These are phyloP conservation scores for Matsumyia berberina DNA, from an alignment of 2,888 invertebrate species.

Conservation along the genomic window DNA sequence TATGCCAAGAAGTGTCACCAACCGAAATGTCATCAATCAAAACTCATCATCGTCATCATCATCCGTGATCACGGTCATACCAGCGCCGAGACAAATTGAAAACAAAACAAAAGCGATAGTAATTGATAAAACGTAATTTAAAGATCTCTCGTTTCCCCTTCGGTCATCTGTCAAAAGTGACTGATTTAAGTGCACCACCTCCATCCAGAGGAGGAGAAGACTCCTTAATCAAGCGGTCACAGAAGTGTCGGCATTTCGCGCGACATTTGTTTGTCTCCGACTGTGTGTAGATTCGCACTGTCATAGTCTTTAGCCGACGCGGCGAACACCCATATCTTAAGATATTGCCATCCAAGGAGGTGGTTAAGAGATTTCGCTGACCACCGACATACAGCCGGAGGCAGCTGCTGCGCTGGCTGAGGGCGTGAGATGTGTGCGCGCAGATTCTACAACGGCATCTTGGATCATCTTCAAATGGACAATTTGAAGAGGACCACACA, in stretches of 20 bases:
- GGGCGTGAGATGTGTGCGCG: slow-evolving; percentile 45
- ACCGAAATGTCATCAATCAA: slow-evolving; percentile 63
- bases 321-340: slow-evolving; percentile 15
- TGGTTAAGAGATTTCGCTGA: slow-evolving; percentile 54
- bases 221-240: slow-evolving; percentile 66
- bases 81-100: neutral
- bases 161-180: slow-evolving; percentile 61
- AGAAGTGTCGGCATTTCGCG: slow-evolving; percentile 59
- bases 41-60: slow-evolving; percentile 47
- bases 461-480: slow-evolving; percentile 68
- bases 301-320: slow-evolving; percentile 47
- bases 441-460: slow-evolving; percentile 61
- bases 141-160: slow-evolving; percentile 26
- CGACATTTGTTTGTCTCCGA: slow-evolving; percentile 69
- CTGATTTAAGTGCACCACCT: slow-evolving; percentile 68
- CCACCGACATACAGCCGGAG: slow-evolving; percentile 27
- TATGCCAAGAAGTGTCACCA: slow-evolving; percentile 60
- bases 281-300: slow-evolving; percentile 63
- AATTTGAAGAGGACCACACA: slow-evolving; percentile 72
- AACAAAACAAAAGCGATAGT: slow-evolving; percentile 51
- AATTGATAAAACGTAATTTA: slow-evolving; percentile 57
- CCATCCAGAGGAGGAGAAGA: slow-evolving; percentile 25
- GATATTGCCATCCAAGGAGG: slow-evolving; percentile 47
- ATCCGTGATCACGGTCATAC: too few species aligned
- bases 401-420: slow-evolving; percentile 35